Conservation (phyloP, 2,888 invertebrate genomes). For the Cotesia congregata region DNA sequence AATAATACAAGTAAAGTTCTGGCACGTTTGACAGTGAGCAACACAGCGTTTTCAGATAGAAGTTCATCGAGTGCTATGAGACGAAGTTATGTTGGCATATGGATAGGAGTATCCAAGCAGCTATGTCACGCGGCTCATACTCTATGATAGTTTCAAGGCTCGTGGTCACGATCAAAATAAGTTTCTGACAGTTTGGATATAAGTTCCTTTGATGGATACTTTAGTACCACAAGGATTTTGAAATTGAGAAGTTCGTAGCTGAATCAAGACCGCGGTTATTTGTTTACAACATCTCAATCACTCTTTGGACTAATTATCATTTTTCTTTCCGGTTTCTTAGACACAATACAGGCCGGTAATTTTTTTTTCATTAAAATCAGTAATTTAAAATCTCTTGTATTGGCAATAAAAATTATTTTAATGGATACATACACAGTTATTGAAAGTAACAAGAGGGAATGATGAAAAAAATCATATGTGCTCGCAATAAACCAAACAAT, state of each 20-base stretch:
- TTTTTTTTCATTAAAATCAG: no score
- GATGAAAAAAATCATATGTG: not conserved
- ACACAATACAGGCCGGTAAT: not conserved
- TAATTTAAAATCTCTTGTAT: no score
- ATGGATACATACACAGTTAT: no score
- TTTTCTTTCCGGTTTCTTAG: not conserved
- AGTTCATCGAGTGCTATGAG: not conserved
- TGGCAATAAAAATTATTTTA: no score
- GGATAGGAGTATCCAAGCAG: slow-evolving; percentile 1
- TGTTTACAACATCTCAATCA: slow-evolving; percentile 26
- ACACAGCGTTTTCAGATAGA: not conserved
- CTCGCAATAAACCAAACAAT: not conserved
- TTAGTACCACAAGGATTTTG: slow-evolving; percentile 20
- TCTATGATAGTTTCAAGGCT: slow-evolving; percentile 23
- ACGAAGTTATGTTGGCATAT: not conserved
- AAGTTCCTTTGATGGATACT: slow-evolving; percentile 31
- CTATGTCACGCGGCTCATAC: slow-evolving; percentile 30
- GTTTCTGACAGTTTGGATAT: slow-evolving; percentile 28
- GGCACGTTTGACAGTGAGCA: not conserved
- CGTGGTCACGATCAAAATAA: slow-evolving; percentile 30
- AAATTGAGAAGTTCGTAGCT: not conserved
- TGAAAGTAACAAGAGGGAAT: not conserved
- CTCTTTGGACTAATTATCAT: slow-evolving; percentile 22
- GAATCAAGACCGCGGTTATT: slow-evolving; percentile 7
- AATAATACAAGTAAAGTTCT: no score